A percentile compares a stretch with the other conserved stretches of the same genome.
These are phyloP conservation scores for Lampris megalopsis DNA, from an alignment of 2,113 vertebrate species.

Conservation along the genomic window DNA sequence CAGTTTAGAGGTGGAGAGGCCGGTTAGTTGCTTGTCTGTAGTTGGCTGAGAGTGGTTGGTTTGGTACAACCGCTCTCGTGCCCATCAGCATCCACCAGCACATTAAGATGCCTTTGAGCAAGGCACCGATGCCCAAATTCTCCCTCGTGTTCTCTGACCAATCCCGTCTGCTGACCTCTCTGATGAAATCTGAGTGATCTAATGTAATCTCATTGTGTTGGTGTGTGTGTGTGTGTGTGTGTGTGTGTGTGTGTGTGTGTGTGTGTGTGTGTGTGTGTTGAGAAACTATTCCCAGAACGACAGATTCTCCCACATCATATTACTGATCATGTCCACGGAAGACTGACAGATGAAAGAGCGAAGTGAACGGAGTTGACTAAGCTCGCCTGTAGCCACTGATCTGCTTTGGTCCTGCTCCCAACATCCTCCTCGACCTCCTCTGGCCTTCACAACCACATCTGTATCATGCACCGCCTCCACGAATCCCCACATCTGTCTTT, in stretches of 20 bases:
- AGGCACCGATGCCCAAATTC: background rate
- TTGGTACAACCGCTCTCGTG: background rate
- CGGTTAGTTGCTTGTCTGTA: slow-evolving; percentile 53
- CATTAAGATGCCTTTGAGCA: background rate
- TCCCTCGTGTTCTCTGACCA: background rate
- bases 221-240: background rate
- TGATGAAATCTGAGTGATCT: background rate
- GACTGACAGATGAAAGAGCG: background rate
- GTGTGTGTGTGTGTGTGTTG: too few species aligned
- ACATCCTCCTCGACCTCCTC: background rate
- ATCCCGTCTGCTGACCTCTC: background rate
- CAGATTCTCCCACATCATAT: too few species aligned
- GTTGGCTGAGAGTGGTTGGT: slow-evolving; percentile 23
- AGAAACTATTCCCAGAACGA: too few species aligned
- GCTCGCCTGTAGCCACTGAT: too few species aligned
- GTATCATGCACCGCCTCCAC: slow-evolving; percentile 26
- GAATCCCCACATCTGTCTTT: background rate
- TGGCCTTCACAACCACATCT: background rate
- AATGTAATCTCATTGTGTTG: too few species aligned
- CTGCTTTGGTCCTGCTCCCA: background rate
- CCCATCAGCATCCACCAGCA: background rate
- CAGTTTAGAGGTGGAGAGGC: background rate
- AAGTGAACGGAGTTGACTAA: background rate
- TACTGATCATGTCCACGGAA: background rate
- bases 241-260: background rate